Percentiles rank a stretch among this genome's conserved stretches.
Evolutionary conservation across 2,797 vertebrate genomes (phyloP).

Genomic region (Taenioides sp.): DNA sequence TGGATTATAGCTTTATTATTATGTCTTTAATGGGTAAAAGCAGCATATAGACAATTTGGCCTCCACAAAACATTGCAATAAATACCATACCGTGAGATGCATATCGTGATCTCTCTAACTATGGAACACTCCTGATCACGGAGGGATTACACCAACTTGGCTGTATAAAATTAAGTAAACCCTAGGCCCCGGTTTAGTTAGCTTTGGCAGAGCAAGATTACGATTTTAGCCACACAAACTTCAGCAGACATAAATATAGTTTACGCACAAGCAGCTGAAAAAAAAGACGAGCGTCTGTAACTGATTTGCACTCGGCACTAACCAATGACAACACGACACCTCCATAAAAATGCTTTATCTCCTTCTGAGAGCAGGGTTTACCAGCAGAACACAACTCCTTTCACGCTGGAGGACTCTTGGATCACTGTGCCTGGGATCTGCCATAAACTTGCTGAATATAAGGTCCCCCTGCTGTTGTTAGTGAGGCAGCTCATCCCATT

Average conservation of each 20-base stretch:
- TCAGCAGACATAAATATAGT: background rate
- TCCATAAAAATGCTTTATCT: constrained; percentile 23
- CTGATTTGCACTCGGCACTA: constrained; percentile 13
- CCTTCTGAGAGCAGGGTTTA: constrained; percentile 11
- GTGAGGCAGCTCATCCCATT: constrained; percentile 4
- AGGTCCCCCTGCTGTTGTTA: constrained; percentile 5
- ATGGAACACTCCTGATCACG: background rate
- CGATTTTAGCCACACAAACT: background rate
- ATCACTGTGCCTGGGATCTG: background rate
- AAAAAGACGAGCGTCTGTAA: background rate
- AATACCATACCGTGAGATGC: too few species aligned
- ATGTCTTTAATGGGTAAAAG: too few species aligned
- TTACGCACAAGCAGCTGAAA: background rate
- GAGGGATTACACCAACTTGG: background rate
- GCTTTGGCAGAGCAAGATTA: background rate
- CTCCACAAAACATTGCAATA: too few species aligned
- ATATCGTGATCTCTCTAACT: too few species aligned
- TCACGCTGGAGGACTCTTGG: background rate
- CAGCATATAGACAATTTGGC: too few species aligned
- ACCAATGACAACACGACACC: constrained; percentile 18
- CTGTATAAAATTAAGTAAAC: background rate
- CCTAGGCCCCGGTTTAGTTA: background rate
- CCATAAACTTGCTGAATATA: constrained; percentile 7
- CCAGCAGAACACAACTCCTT: constrained; percentile 2
- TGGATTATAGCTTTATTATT: too few species aligned